Conservation (phyloP, 2,888 invertebrate genomes). For the Epiperipatus broadwayi region DNA sequence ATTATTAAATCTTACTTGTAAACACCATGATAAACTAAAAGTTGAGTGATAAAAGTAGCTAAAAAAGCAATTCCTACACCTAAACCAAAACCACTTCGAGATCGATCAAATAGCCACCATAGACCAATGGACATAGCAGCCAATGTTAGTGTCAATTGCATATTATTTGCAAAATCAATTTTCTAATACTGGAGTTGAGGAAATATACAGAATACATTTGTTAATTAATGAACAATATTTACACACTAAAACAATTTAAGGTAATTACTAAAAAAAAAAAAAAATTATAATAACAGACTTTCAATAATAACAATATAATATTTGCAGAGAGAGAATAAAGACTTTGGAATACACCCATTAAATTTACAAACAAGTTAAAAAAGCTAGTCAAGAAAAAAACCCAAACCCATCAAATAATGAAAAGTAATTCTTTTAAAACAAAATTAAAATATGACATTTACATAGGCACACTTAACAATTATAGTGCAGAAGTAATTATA, state of each 20-base stretch:
- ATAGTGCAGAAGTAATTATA: no score
- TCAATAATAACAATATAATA: neutral
- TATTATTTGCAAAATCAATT: conserved; percentile 30
- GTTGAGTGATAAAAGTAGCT: conserved; percentile 29
- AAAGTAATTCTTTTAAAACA: no score
- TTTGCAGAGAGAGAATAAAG: no score
- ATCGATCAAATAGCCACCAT: conserved; percentile 33
- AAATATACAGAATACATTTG: conserved; percentile 15
- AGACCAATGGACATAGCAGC: conserved; percentile 31
- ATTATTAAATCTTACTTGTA: conserved; percentile 25
- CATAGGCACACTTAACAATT: no score
- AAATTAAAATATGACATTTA: no score
- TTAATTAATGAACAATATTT: conserved; percentile 1
- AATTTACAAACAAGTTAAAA: no score
- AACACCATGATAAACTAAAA: conserved; percentile 30
- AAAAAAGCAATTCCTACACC: conserved; percentile 29
- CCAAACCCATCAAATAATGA: no score
- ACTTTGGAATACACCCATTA: no score
- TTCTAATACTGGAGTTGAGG: conserved; percentile 27
- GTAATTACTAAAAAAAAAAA: neutral
- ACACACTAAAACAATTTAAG: conserved; percentile 8
- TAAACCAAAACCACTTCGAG: conserved; percentile 29
- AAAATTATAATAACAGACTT: conserved; percentile 1
- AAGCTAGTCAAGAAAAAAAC: no score
- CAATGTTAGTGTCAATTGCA: conserved; percentile 29